Percentiles rank a stretch among this genome's conserved stretches.
Conservation (phyloP, 2,888 invertebrate genomes). For the Piscicola geometra region DNA sequence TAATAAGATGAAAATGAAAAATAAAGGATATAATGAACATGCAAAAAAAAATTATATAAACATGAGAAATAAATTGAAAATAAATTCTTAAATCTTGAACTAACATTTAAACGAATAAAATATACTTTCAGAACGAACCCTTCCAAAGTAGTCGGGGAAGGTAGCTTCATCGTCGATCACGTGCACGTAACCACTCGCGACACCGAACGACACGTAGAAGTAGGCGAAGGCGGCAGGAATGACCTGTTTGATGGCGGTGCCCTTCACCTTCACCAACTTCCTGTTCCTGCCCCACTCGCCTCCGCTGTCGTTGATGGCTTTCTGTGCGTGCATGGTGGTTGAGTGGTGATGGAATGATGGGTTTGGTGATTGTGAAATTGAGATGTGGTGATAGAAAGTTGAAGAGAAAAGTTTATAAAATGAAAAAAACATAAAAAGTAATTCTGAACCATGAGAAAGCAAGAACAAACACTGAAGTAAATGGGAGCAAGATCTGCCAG, state of each 20-base stretch:
- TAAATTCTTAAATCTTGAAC: neutral
- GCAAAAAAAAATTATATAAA: neutral
- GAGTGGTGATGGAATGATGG: no score
- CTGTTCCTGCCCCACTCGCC: conserved; percentile 91
- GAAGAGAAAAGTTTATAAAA: no score
- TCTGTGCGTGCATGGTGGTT: conserved; percentile 61
- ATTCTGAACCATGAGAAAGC: neutral
- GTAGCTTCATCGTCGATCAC: conserved; percentile 86
- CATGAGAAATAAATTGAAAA: neutral
- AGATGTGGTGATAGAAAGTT: no score
- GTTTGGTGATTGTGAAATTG: neutral
- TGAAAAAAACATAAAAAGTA: neutral
- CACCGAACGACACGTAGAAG: conserved; percentile 87
- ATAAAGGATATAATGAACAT: neutral
- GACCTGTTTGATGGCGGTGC: conserved; percentile 66
- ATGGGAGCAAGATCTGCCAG: conserved; percentile 84
- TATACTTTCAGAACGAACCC: conserved; percentile 60
- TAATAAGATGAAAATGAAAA: no score
- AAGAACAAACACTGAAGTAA: conserved; percentile 72
- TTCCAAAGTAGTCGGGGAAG: conserved; percentile 84
- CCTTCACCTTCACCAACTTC: conserved; percentile 75
- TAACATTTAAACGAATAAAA: no score
- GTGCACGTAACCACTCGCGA: conserved; percentile 84
- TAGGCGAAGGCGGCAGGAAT: conserved; percentile 90
- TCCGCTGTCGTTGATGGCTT: conserved; percentile 90